phyloP scores from a whole-genome alignment of 2,888 invertebrate genomes.

The Ectropis crepuscularia region DNA sequence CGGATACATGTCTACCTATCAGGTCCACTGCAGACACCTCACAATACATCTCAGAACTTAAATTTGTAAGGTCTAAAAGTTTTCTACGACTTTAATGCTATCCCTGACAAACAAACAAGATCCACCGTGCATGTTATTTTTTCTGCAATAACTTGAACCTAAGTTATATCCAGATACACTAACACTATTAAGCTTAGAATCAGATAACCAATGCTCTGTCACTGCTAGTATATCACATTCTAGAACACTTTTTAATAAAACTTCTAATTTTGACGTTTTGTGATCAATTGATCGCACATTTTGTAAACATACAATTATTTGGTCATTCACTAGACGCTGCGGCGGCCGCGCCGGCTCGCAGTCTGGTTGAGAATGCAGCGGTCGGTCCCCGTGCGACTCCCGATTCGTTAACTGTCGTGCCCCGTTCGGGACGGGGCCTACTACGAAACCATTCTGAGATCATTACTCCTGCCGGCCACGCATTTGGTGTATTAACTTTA shows the following conservation, averaged over 20 bases:
- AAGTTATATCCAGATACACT: slow-evolving; percentile 9
- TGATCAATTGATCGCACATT: slow-evolving; percentile 10
- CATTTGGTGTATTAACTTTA: background rate
- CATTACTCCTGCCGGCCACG: slow-evolving; percentile 19
- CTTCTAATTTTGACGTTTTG: slow-evolving; percentile 6
- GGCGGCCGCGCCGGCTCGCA: background rate
- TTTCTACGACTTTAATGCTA: slow-evolving; percentile 12
- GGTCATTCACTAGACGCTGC: background rate
- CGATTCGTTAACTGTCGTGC: background rate
- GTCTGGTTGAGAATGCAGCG: background rate
- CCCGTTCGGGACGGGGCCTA: slow-evolving; percentile 12
- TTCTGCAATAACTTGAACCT: slow-evolving; percentile 16
- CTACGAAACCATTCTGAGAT: slow-evolving; percentile 20
- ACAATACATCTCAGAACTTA: slow-evolving; percentile 8
- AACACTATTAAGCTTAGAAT: slow-evolving; percentile 10
- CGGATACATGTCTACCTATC: background rate
- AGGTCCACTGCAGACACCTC: slow-evolving; percentile 17
- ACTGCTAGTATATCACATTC: slow-evolving; percentile 13
- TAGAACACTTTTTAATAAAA: slow-evolving; percentile 9
- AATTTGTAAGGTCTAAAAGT: background rate
- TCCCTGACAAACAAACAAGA: slow-evolving; percentile 21
- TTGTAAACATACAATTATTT: slow-evolving; percentile 10
- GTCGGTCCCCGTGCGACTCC: background rate
- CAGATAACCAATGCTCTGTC: slow-evolving; percentile 17
- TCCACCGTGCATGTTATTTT: slow-evolving; percentile 10